Evolutionary conservation across 2,797 vertebrate genomes (phyloP), one percentile per base, ranked within the genome.

Genomic region (Synanceia verrucosa): DNA sequence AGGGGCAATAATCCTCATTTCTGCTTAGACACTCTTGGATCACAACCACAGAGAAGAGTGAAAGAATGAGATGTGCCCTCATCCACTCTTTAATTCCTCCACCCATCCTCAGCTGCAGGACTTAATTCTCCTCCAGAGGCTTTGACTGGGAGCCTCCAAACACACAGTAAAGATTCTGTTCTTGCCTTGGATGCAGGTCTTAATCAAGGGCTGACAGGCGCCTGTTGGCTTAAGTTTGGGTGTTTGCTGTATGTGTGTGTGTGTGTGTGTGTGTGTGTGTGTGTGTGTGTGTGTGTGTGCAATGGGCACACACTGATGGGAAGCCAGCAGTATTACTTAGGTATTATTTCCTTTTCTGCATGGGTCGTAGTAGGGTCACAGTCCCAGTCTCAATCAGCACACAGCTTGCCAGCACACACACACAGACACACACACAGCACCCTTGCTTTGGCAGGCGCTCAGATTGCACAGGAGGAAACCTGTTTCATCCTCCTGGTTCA

Each of bases 151-250:
- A 83, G 84, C 75, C 68, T 82, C 70, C 55, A 76, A 80, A 77
- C 76, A 75, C 73, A 76, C 83, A 83, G 83, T 76, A 81, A 78
- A 91, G 81, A 92, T 85, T 86, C 83, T 52, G 50, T 71, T 83
- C 87, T 79, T 39, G 81, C 82, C 68, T 84, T 69, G 73, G 83
- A 88, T 87, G 83, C 81, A 70, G 61, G 75, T 88, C 83, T 90
- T 93, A 91, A 93, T 93, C 88, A 90, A 86, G 76, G 64, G 51
- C 76, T 91, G 89, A 86, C 85, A 88, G 87, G 51, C 66, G 80
- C 78, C 41, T 89, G 76, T 81, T 78, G 83, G 77, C 84, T 76
- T 1, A 2, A 3, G 64, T 70, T 70, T 81, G 70, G 70, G 63
- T 58, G 60, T 77, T 63, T 70, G 57, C n/a, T 10, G 65, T 12